These are phyloP conservation scores for Hippocampus comes DNA, from an alignment of 2,113 vertebrate species.

Conservation along the genomic window DNA sequence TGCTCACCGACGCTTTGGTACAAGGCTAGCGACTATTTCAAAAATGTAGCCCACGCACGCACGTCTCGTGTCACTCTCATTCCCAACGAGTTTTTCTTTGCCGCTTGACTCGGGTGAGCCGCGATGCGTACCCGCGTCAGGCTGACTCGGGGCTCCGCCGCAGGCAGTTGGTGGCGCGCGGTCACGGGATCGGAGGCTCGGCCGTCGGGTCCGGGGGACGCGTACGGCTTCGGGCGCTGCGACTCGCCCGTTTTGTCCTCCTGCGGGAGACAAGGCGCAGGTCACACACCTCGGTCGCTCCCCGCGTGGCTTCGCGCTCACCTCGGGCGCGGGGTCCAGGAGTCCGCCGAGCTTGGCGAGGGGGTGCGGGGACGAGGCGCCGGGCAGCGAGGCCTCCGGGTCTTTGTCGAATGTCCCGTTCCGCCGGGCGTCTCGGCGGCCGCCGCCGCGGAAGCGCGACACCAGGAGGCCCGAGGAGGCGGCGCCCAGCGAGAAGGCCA, in stretches of 20 bases:
- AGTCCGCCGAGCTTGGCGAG: conserved; percentile 78
- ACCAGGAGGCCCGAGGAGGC: conserved; percentile 77
- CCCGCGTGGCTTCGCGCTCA: background rate
- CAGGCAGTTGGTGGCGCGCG: conserved; percentile 14
- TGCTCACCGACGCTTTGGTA: too few species aligned
- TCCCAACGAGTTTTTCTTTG: too few species aligned
- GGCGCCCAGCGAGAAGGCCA: conserved; percentile 80
- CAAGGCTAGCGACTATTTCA: too few species aligned
- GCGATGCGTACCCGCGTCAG: conserved; percentile 32
- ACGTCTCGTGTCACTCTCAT: too few species aligned
- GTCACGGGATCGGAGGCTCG: conserved; percentile 21
- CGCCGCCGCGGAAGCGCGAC: conserved; percentile 78
- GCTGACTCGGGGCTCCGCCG: conserved; percentile 50
- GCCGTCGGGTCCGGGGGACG: conserved; percentile 72
- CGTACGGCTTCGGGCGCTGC: conserved; percentile 68
- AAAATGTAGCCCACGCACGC: too few species aligned
- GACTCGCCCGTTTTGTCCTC: conserved; percentile 65
- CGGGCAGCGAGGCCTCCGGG: conserved; percentile 70
- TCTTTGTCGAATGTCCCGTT: conserved; percentile 65
- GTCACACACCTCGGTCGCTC: background rate
- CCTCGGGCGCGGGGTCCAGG: conserved; percentile 68
- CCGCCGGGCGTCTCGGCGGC: conserved; percentile 46
- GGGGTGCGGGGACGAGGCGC: conserved; percentile 76
- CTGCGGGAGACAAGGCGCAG: conserved; percentile 5
- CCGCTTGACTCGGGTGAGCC: background rate